Percentiles rank a stretch among this genome's conserved stretches.
Evolutionary conservation across 2,113 vertebrate species (phyloP).

Genomic region (Odobenus rosmarus): DNA sequence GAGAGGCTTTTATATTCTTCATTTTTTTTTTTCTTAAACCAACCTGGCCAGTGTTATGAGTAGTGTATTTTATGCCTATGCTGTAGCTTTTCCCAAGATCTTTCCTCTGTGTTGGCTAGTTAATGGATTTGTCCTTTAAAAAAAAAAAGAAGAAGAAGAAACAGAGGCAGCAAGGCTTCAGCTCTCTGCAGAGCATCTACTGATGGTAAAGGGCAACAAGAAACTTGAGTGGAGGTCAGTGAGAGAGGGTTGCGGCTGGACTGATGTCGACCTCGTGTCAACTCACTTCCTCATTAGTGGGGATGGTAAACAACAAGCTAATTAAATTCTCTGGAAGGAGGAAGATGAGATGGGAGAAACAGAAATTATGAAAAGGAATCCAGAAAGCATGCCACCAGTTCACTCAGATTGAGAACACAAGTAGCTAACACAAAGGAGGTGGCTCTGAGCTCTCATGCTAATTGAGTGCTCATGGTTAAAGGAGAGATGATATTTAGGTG

Average conservation of each 20-base stretch:
- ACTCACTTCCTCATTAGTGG: background rate
- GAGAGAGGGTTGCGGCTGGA: background rate
- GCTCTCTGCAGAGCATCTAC: background rate
- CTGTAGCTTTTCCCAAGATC: background rate
- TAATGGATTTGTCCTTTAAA: slow-evolving; percentile 17
- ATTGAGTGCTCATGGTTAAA: background rate
- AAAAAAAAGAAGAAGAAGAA: background rate
- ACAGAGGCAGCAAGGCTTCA: background rate
- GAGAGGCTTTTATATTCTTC: slow-evolving; percentile 6
- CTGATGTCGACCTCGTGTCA: background rate
- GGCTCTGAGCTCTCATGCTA: background rate
- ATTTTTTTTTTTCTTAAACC: background rate
- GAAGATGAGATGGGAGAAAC: background rate
- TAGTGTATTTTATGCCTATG: background rate
- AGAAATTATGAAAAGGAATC: background rate
- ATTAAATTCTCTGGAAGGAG: slow-evolving; percentile 6
- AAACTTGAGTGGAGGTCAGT: background rate
- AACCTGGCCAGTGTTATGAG: background rate
- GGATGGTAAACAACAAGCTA: background rate
- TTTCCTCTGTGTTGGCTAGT: background rate
- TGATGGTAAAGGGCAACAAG: background rate
- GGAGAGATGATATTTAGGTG: background rate
- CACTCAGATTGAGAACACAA: background rate
- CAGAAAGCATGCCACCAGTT: background rate
- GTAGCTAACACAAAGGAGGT: background rate